Evolutionary conservation across 2,113 vertebrate genomes (phyloP), one percentile per base, ranked within the genome.

Genomic region (Syngnathoides biaculeatus): DNA sequence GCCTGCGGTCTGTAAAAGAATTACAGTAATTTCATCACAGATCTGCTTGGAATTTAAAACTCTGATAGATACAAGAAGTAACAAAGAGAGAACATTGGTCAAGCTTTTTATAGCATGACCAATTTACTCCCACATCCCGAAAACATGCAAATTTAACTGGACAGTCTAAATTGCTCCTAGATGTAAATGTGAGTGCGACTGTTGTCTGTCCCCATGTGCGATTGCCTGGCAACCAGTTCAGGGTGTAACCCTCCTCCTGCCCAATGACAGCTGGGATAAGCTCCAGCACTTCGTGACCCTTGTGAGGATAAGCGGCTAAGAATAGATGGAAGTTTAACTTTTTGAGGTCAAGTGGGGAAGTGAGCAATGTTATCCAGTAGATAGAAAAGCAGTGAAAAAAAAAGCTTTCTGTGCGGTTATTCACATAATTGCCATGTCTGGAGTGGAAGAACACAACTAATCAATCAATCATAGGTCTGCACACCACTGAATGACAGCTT

Each of bases 11-110:
- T 65, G 75, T 39, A 67, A 2, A 47, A 79, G 79, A 77, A 75
- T 74, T 58, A 81, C 70, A 72, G 78, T 71, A 68, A 75, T 82
- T 80, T 78, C 62, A 75, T 67, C 53, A 20, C 63, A 65, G 15
- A 8, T 68, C 30, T 72, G 71, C 45, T 69, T 2, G 1, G 52
- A 77, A 71, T 80, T 75, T 27, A 57, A 75, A 1, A 45, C 58
- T 59, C 12, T 58, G 13, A 50, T 20, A 19, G 58, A 59, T 35
- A 59, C 42, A 45, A 8, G 26, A 4, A 40, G 58, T 17, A 39
- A 52, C 61, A 50, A 56, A 68, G 70, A 66, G 50, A 42, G 56
- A 57, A 57, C 59, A 43, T 72, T 57, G 38, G 56, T 57, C 20
- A 6, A 70, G 69, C 38, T 26, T 24, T 26, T 22, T 2, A 22